Evolutionary conservation across 2,888 invertebrate species (phyloP).

Genomic region (Lepetodrilus schrolli): DNA sequence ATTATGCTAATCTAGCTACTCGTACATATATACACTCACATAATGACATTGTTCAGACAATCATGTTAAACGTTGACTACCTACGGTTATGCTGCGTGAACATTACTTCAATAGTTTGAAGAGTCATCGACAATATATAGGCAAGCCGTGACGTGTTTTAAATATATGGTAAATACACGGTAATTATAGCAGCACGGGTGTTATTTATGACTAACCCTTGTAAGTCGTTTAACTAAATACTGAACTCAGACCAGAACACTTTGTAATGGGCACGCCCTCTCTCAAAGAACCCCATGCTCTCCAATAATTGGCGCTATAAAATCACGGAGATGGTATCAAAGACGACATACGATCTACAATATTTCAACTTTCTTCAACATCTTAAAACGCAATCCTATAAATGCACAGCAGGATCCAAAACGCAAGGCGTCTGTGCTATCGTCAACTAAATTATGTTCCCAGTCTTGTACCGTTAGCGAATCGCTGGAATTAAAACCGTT

Average conservation of each 20-base stretch:
- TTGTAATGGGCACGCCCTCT: neutral
- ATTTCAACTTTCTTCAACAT: conserved; percentile 21
- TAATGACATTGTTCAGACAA: too few relatives aligned
- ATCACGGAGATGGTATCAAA: neutral
- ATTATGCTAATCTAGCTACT: too few relatives aligned
- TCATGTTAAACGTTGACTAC: too few relatives aligned
- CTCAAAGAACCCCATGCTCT: neutral
- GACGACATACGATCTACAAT: conserved; percentile 19
- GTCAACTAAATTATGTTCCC: neutral
- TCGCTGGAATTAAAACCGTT: neutral
- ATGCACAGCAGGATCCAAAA: neutral
- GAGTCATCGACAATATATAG: too few relatives aligned
- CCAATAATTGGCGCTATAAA: neutral
- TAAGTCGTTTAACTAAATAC: too few relatives aligned
- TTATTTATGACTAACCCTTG: too few relatives aligned
- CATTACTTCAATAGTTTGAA: too few relatives aligned
- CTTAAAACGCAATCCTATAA: conserved; percentile 14
- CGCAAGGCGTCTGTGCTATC: neutral
- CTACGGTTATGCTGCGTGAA: too few relatives aligned
- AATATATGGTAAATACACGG: too few relatives aligned
- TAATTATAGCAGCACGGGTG: too few relatives aligned
- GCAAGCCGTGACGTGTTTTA: too few relatives aligned
- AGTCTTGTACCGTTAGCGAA: neutral
- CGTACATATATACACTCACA: too few relatives aligned
- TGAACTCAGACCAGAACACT: neutral